Conservation (phyloP, 1,140 invertebrate genomes). For the Habropoda laboriosa region DNA sequence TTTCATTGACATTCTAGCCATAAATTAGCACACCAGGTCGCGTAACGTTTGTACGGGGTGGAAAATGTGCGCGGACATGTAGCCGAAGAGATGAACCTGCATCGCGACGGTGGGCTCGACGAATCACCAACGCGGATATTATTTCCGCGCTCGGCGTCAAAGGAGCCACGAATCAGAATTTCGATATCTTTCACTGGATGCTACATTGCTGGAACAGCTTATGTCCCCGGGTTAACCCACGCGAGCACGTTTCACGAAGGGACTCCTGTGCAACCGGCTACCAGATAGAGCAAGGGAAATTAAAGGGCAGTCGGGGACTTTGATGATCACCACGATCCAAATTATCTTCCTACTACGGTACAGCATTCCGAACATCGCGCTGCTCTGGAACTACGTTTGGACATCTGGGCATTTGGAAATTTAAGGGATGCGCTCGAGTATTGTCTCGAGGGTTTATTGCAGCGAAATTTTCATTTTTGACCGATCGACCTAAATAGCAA, state of each 20-base stretch:
- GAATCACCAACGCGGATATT: too few species aligned
- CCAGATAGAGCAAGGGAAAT: not conserved
- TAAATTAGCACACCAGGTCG: too few species aligned
- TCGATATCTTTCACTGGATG: not conserved
- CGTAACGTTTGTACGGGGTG: too few species aligned
- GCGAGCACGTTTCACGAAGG: not conserved
- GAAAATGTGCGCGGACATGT: too few species aligned
- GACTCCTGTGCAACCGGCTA: not conserved
- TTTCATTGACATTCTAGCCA: not conserved
- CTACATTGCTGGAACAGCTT: not conserved
- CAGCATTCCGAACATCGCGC: conserved; percentile 2
- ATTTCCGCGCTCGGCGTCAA: not conserved
- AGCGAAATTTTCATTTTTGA: too few species aligned
- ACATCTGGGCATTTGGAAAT: too few species aligned
- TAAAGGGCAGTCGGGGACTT: conserved; percentile 5
- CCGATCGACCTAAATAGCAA: too few species aligned
- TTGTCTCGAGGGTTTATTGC: too few species aligned
- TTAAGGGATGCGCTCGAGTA: too few species aligned
- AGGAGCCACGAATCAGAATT: not conserved
- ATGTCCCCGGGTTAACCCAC: conserved; percentile 11
- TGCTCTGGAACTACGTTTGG: too few species aligned
- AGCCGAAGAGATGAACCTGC: too few species aligned
- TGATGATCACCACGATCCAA: conserved; percentile 9
- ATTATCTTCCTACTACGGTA: not conserved
- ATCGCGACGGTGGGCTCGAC: too few species aligned